Evolutionary conservation across 2,888 invertebrate genomes (phyloP).

Genomic region (Ophion ellenae): DNA sequence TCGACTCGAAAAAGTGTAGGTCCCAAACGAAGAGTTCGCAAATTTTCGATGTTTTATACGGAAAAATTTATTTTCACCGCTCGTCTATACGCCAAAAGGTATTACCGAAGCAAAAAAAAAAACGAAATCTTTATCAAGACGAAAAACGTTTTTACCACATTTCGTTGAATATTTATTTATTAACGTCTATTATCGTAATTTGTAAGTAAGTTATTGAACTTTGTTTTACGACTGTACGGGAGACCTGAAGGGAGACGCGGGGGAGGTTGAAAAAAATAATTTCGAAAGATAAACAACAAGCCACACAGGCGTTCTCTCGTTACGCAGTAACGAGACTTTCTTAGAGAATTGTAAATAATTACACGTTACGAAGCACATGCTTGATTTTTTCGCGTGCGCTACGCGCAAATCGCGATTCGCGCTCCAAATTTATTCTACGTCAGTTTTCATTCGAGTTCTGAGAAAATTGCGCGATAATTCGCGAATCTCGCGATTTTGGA

Average conservation of each 20-base stretch:
- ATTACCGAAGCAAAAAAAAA: conserved; percentile 51
- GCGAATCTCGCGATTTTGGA: background rate
- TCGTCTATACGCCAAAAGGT: conserved; percentile 59
- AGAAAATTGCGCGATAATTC: background rate
- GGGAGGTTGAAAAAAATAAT: conserved; percentile 1
- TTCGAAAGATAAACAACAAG: background rate
- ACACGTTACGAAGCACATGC: conserved; percentile 35
- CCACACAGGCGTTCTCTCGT: conserved; percentile 1
- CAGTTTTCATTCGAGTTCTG: background rate
- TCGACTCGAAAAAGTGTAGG: background rate
- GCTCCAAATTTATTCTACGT: conserved; percentile 28
- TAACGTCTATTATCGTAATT: conserved; percentile 29
- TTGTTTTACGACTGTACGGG: conserved; percentile 38
- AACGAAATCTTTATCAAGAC: conserved; percentile 29
- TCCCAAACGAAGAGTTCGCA: conserved; percentile 3
- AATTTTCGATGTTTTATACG: conserved; percentile 12
- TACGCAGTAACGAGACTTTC: conserved; percentile 49
- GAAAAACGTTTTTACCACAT: conserved; percentile 35
- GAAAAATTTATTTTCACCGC: conserved; percentile 43
- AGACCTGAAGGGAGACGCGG: conserved; percentile 1
- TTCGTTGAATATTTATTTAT: conserved; percentile 52
- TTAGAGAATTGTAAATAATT: conserved; percentile 62
- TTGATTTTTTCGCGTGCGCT: conserved; percentile 46
- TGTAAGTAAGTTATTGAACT: conserved; percentile 37
- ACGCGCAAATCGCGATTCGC: conserved; percentile 45